phyloP scores from a whole-genome alignment of 1,140 invertebrate genomes.

The Periplaneta americana region DNA sequence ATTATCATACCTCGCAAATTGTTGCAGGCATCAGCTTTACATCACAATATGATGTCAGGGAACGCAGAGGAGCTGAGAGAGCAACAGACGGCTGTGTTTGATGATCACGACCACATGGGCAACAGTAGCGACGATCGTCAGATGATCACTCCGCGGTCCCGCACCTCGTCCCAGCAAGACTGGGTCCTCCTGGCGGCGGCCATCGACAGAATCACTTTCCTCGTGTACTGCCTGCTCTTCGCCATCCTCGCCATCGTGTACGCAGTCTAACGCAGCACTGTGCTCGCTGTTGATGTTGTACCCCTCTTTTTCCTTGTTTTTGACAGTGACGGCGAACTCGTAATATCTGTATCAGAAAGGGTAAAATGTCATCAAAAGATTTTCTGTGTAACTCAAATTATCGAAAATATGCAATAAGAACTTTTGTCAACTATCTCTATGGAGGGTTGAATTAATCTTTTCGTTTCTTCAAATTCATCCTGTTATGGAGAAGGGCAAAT shows the following conservation, averaged over 20 bases:
- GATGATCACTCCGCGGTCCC: conserved; percentile 32
- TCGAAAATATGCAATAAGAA: no score
- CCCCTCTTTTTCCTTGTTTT: no score
- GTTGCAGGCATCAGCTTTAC: background rate
- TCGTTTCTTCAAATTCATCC: no score
- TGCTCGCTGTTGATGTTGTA: background rate
- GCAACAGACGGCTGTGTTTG: conserved; percentile 27
- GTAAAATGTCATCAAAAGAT: no score
- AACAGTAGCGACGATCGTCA: conserved; percentile 30
- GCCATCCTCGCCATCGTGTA: conserved; percentile 45
- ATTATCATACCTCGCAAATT: no score
- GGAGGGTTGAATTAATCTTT: no score
- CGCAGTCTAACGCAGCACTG: conserved; percentile 32
- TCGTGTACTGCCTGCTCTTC: conserved; percentile 48
- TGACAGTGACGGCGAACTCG: no score
- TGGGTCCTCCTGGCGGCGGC: conserved; percentile 55
- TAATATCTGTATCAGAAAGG: no score
- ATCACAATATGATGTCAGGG: conserved; percentile 6
- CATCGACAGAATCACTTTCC: conserved; percentile 52
- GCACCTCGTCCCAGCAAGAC: conserved; percentile 44
- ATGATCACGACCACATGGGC: conserved; percentile 22
- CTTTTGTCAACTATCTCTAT: no score
- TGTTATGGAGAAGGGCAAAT: no score
- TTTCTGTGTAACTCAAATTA: no score
- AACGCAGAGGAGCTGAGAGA: conserved; percentile 39